Evolutionary conservation across 2,888 invertebrate genomes (phyloP).

Genomic region (Gasteruption jaculator): DNA sequence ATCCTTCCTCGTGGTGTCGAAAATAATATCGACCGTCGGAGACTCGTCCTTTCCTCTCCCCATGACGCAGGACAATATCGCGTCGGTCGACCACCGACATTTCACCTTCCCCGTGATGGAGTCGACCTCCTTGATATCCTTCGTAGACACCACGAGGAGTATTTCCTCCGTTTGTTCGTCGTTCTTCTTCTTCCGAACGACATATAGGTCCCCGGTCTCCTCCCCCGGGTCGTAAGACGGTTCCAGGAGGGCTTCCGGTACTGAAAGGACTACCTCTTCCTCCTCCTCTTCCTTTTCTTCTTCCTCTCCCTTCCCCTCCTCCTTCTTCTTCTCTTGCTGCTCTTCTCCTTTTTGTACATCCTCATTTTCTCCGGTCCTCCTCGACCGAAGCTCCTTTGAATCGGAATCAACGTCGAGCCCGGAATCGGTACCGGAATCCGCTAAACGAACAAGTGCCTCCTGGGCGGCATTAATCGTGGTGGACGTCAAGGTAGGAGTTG

Average conservation of each 20-base stretch:
- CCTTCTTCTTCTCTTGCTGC: slow-evolving; percentile 10
- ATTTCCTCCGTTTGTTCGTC: slow-evolving; percentile 47
- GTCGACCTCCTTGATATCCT: slow-evolving; percentile 56
- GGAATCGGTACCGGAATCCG: neutral
- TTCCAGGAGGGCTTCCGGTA: slow-evolving; percentile 15
- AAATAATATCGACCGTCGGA: slow-evolving; percentile 57
- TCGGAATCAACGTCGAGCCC: no score
- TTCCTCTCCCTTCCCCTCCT: slow-evolving; percentile 1
- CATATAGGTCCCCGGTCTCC: slow-evolving; percentile 43
- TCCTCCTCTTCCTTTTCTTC: slow-evolving; percentile 19
- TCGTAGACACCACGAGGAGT: slow-evolving; percentile 51
- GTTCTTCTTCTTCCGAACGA: slow-evolving; percentile 49
- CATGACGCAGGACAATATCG: slow-evolving; percentile 44
- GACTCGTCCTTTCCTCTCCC: slow-evolving; percentile 47
- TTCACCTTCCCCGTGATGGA: slow-evolving; percentile 46
- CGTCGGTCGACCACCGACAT: slow-evolving; percentile 46
- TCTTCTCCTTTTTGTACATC: slow-evolving; percentile 9
- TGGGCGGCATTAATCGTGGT: slow-evolving; percentile 17
- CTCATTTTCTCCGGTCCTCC: slow-evolving; percentile 12
- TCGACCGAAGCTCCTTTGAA: no score
- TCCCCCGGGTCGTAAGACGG: slow-evolving; percentile 35
- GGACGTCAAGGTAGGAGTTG: slow-evolving; percentile 29
- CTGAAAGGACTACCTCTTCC: slow-evolving; percentile 25
- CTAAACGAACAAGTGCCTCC: slow-evolving; percentile 3
- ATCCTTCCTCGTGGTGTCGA: slow-evolving; percentile 60